Conservation (phyloP, 2,797 vertebrate genomes). For the Acanthurus leucopareius region DNA sequence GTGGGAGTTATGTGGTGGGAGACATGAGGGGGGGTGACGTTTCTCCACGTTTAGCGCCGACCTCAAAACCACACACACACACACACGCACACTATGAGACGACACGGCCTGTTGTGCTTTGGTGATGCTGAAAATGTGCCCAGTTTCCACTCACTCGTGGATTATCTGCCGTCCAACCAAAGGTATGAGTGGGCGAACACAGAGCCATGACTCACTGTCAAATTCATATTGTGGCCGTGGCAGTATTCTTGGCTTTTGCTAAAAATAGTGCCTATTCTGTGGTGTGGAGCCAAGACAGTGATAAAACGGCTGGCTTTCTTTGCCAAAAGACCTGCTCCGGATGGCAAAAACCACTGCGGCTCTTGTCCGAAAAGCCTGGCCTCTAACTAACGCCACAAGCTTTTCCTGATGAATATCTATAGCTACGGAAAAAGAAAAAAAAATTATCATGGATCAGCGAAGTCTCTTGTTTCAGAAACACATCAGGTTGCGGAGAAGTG, state of each 20-base stretch:
- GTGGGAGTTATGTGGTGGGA: constrained; percentile 52
- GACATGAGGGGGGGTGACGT: constrained; percentile 29
- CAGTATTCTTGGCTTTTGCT: constrained; percentile 71
- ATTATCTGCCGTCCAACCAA: constrained; percentile 47
- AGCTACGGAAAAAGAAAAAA: too few species aligned
- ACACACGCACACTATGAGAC: background rate
- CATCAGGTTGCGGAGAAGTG: constrained; percentile 16
- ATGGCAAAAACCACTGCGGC: constrained; percentile 32
- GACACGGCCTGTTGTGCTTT: constrained; percentile 12
- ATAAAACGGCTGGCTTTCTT: constrained; percentile 61
- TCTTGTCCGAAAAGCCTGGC: constrained; percentile 18
- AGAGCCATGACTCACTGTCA: constrained; percentile 77
- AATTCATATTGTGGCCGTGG: constrained; percentile 70
- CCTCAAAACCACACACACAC: too few species aligned
- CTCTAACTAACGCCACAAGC: constrained; percentile 34
- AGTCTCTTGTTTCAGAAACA: constrained; percentile 20
- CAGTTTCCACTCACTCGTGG: constrained; percentile 52
- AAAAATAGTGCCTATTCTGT: constrained; percentile 71
- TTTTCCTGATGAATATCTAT: constrained; percentile 6
- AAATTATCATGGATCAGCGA: background rate
- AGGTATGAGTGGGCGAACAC: constrained; percentile 69
- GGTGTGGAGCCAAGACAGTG: constrained; percentile 65
- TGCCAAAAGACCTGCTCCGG: constrained; percentile 57
- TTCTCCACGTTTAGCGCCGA: background rate
- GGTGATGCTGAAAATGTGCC: constrained; percentile 36